Conservation (phyloP, 2,797 vertebrate species). For the Xiphophorus birchmanni region DNA sequence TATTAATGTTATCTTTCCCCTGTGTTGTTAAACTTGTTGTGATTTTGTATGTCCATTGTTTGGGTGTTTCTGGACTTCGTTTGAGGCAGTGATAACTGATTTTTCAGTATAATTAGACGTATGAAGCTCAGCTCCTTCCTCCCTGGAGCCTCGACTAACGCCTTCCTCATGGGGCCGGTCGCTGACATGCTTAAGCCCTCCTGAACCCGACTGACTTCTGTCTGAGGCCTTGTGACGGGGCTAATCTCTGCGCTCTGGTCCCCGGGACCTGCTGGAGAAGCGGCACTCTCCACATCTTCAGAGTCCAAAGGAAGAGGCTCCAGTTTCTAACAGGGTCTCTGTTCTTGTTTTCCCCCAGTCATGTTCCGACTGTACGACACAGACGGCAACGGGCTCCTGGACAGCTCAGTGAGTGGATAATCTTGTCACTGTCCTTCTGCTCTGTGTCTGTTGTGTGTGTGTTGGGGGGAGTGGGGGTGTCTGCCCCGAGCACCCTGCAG, state of each 20-base stretch:
- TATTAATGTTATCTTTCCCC: background rate
- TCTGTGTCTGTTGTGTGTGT: background rate
- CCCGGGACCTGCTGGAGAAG: slow-evolving; percentile 8
- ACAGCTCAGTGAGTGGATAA: slow-evolving; percentile 88
- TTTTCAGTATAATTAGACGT: background rate
- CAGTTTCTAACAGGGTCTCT: slow-evolving; percentile 45
- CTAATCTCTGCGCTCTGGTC: slow-evolving; percentile 52
- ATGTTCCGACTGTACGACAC: slow-evolving; percentile 96
- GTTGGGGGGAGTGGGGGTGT: background rate
- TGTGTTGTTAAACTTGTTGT: background rate
- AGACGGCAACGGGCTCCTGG: slow-evolving; percentile 91
- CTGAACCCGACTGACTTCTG: slow-evolving; percentile 36
- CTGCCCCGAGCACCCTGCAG: background rate
- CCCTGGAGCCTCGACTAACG: slow-evolving; percentile 15
- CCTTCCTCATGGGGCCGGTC: slow-evolving; percentile 28
- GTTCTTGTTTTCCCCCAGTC: slow-evolving; percentile 79
- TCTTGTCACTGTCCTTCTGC: background rate
- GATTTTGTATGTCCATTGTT: background rate
- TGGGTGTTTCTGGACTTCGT: background rate
- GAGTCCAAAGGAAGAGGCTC: slow-evolving; percentile 1
- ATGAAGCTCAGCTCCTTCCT: slow-evolving; percentile 15
- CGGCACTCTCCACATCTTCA: slow-evolving; percentile 20
- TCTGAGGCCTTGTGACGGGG: slow-evolving; percentile 18
- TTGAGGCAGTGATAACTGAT: background rate
- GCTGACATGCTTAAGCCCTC: slow-evolving; percentile 34